phyloP scores from a whole-genome alignment of 1,140 invertebrate genomes.

The Stegodyphus mimosarum region DNA sequence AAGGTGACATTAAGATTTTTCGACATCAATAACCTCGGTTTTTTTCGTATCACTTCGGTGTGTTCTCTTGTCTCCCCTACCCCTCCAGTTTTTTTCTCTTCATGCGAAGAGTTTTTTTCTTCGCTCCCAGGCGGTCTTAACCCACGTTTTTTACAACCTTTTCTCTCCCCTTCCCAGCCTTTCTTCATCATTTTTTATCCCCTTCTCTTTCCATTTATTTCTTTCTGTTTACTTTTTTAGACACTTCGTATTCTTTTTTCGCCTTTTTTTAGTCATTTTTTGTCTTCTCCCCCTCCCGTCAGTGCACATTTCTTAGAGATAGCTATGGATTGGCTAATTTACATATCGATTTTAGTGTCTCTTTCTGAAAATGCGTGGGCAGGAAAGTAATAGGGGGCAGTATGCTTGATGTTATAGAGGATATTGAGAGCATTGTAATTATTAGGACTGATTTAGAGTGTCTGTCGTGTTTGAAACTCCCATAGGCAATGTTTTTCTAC shows the following conservation, averaged over 20 bases:
- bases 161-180: conserved; percentile 33
- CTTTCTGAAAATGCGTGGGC: conserved; percentile 28
- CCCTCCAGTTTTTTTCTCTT: not conserved
- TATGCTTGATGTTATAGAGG: not conserved
- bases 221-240: not conserved
- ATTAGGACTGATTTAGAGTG: conserved; percentile 29
- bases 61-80: not conserved
- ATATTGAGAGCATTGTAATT: not conserved
- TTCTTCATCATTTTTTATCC: conserved; percentile 35
- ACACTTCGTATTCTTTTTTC: conserved; percentile 5
- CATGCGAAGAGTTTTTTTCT: conserved; percentile 2
- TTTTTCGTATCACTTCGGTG: not conserved
- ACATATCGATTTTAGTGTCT: conserved; percentile 49
- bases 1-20: conserved; percentile 56
- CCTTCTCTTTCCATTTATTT: conserved; percentile 13
- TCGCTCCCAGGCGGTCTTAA: conserved; percentile 11
- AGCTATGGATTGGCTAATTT: conserved; percentile 52
- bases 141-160: conserved; percentile 20
- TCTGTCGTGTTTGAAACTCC: conserved; percentile 16
- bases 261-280: conserved; percentile 26
- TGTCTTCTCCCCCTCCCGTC: not conserved
- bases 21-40: not conserved
- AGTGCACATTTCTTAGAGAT: conserved; percentile 31
- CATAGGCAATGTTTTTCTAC: too few species aligned
- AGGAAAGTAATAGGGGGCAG: not conserved